Conservation (phyloP, 2,797 vertebrate genomes). For the Enteromius thamalakanensis region DNA sequence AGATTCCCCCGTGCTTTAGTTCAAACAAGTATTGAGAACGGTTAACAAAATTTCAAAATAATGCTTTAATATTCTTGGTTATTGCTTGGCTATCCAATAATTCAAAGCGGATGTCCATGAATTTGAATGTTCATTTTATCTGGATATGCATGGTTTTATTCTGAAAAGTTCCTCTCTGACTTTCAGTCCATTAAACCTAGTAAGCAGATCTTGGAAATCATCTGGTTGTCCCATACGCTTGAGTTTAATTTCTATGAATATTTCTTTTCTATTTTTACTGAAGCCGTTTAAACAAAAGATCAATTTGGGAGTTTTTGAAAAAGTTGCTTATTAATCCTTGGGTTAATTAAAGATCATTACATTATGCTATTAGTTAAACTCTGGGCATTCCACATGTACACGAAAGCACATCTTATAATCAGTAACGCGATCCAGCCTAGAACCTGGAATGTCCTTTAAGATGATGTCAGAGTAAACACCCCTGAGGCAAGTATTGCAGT, state of each 20-base stretch:
- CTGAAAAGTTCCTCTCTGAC: neutral
- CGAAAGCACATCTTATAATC: neutral
- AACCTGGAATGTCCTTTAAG: conserved; percentile 37
- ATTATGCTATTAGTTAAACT: conserved; percentile 1
- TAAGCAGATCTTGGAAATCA: neutral
- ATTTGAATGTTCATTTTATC: neutral
- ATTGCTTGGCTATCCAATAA: neutral
- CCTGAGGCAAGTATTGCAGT: neutral
- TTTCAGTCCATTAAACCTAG: neutral
- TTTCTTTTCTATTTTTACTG: neutral
- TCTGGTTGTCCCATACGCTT: neutral
- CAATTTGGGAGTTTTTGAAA: conserved; percentile 29
- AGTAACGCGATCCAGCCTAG: neutral
- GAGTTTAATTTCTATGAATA: neutral
- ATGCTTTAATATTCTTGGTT: neutral
- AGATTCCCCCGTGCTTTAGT: neutral
- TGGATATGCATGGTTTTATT: neutral
- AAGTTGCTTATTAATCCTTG: conserved; percentile 37
- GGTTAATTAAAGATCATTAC: neutral
- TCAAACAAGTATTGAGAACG: neutral
- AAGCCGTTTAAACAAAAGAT: neutral
- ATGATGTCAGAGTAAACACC: conserved; percentile 44
- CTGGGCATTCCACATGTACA: neutral
- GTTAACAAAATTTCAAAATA: neutral
- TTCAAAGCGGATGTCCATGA: neutral